Evolutionary conservation across 2,888 invertebrate genomes (phyloP), one percentile per base, ranked within the genome.

Genomic region (Lepetodrilus schrolli): DNA sequence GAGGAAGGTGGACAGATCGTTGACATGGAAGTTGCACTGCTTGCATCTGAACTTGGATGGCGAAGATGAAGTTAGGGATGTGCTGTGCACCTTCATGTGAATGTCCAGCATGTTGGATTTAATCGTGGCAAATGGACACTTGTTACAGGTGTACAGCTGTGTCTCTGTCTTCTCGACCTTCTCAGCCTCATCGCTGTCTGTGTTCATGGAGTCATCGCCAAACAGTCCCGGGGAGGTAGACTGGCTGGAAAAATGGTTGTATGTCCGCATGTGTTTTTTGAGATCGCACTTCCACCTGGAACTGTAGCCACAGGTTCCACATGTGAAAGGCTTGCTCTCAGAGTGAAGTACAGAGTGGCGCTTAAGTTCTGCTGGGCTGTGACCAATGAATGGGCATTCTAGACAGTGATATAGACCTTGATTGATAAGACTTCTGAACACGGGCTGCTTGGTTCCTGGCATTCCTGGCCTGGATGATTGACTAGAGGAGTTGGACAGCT

Each of bases 231-330:
- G 66, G 71, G 20, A 68, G 65, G 30, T 43, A 30, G 58, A 34
- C n/a, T 48, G 49, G 50, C 49, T 21, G 34, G 37, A 47, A 69
- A 76, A 81, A 72, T 90, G 90, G 66, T 85, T 83, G 77, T 89
- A 89, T 8, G 87, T 86, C 66, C 82, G 82, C 74, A 87, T 83
- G 76, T 90, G 90, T 72, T 89, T 89, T 80, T 89, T 90, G 47
- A 90, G 77, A 76, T 90, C 90, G 78, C 89, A 89, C 72, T 89
- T 89, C 89, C 89, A 90, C 70, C 88, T 84, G 17, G 88, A 86
- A 51, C 87, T 85, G 77, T 90, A 89, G 7, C 86, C 86, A 81
- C 90, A 90, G 30, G 85, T 82, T 13, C 80, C 77, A 74, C 90
- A 90, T 26, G 76, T 81, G 75, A 86, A 90, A 13, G 90, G 90